Percentiles rank a stretch among this genome's conserved stretches.
These are phyloP conservation scores for Metridium senile DNA, from an alignment of 92 coral and sea anemone species.

Conservation along the genomic window DNA sequence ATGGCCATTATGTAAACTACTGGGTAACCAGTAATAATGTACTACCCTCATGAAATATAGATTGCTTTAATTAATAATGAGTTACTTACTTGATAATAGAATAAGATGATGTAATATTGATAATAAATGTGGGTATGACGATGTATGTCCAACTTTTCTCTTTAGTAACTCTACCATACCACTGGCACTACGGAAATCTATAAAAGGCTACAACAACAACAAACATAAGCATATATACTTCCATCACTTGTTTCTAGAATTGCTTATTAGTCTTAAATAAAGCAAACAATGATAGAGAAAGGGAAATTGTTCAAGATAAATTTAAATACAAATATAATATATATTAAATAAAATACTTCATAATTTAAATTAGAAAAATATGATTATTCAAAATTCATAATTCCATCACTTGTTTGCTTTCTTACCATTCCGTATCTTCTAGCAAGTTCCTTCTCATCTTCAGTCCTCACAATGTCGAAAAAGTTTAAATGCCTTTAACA, in stretches of 20 bases:
- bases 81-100: slow-evolving; percentile 85
- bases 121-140: slow-evolving; percentile 89
- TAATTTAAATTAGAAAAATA: too few relatives aligned
- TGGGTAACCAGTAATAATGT: too few relatives aligned
- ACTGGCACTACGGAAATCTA: slow-evolving; percentile 92
- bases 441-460: slow-evolving; percentile 94
- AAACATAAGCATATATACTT: neutral
- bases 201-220: slow-evolving; percentile 70
- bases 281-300: too few relatives aligned
- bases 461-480: slow-evolving; percentile 89
- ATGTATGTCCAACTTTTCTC: slow-evolving; percentile 84
- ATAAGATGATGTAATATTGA: slow-evolving; percentile 91
- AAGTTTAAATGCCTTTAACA: slow-evolving; percentile 89
- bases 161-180: slow-evolving; percentile 91
- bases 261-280: too few relatives aligned
- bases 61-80: too few relatives aligned
- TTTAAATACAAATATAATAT: neutral
- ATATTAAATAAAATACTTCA: neutral
- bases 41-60: too few relatives aligned
- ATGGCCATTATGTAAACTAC: too few relatives aligned
- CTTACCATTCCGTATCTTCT: slow-evolving; percentile 90
- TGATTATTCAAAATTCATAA: too few relatives aligned
- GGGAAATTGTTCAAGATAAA: neutral
- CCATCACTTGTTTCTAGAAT: too few relatives aligned
- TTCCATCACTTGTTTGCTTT: neutral